phyloP scores from a whole-genome alignment of 1,140 invertebrate genomes.

The Procambarus clarkii region DNA sequence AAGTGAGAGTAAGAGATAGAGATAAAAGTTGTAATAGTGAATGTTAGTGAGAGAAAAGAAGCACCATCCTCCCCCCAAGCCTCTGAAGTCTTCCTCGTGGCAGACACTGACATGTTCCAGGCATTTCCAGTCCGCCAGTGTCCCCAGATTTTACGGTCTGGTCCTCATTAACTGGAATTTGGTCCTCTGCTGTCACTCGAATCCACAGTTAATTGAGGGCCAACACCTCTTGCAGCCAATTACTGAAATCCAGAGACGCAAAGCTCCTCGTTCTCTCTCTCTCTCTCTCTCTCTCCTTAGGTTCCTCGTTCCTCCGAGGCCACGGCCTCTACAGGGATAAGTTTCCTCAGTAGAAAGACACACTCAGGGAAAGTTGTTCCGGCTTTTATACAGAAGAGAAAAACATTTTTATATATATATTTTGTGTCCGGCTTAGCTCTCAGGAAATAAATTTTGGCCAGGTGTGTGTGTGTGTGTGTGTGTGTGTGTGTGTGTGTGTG shows the following conservation, averaged over 20 bases:
- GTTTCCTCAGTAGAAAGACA: not conserved
- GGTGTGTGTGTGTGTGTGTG: too few relatives aligned
- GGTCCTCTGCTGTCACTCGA: constrained; percentile 52
- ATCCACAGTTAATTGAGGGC: constrained; percentile 59
- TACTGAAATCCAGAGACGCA: constrained; percentile 20
- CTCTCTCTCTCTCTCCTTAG: not conserved
- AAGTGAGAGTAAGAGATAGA: too few relatives aligned
- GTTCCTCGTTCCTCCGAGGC: not conserved
- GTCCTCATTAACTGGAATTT: constrained; percentile 57
- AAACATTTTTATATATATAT: too few relatives aligned
- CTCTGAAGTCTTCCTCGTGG: too few relatives aligned
- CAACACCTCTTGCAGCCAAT: constrained; percentile 50
- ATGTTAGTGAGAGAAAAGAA: too few relatives aligned
- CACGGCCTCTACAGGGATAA: too few relatives aligned
- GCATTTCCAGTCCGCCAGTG: constrained; percentile 20
- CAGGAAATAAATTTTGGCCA: too few relatives aligned
- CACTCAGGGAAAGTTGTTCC: not conserved
- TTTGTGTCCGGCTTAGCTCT: too few relatives aligned
- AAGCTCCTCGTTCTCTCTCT: not conserved
- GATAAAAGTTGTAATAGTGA: too few relatives aligned
- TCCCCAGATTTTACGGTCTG: constrained; percentile 40
- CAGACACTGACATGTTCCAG: constrained; percentile 1
- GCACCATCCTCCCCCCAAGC: not conserved
- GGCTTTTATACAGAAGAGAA: too few relatives aligned
- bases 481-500: too few relatives aligned